Percentiles rank a stretch among this genome's conserved stretches.
Evolutionary conservation across 2,888 invertebrate species (phyloP).

Genomic region (Eristalinus aeneus): DNA sequence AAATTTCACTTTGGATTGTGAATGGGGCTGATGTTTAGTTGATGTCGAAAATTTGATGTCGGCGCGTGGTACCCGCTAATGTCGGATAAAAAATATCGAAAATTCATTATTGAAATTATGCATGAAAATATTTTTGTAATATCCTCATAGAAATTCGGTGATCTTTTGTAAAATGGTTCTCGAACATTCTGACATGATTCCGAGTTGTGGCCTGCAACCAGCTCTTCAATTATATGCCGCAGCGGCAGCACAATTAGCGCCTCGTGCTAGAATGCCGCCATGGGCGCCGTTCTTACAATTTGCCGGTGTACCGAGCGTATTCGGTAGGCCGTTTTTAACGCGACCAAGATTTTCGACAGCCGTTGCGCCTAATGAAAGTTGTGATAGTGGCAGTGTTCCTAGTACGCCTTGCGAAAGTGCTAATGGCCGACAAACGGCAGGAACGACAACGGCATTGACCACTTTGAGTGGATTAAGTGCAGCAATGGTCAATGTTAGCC

Average conservation of each 20-base stretch:
- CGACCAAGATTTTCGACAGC: slow-evolving; percentile 74
- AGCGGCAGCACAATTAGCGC: slow-evolving; percentile 83
- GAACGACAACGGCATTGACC: slow-evolving; percentile 52
- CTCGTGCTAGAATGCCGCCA: slow-evolving; percentile 82
- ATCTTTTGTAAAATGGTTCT: slow-evolving; percentile 83
- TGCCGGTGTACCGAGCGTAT: slow-evolving; percentile 80
- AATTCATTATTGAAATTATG: slow-evolving; percentile 5
- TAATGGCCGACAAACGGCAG: slow-evolving; percentile 40
- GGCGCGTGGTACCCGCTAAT: slow-evolving; percentile 30
- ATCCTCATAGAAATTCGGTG: slow-evolving; percentile 22
- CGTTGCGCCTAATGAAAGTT: slow-evolving; percentile 35
- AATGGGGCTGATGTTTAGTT: slow-evolving; percentile 37
- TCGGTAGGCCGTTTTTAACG: slow-evolving; percentile 76
- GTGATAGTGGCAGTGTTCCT: slow-evolving; percentile 46
- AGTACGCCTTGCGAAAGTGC: slow-evolving; percentile 37
- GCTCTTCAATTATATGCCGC: slow-evolving; percentile 87
- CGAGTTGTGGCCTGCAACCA: slow-evolving; percentile 85
- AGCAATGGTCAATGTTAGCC: slow-evolving; percentile 77
- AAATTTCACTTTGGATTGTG: slow-evolving; percentile 9
- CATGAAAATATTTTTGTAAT: slow-evolving; percentile 12
- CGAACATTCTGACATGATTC: slow-evolving; percentile 79
- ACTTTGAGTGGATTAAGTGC: slow-evolving; percentile 72
- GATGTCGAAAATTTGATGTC: slow-evolving; percentile 40
- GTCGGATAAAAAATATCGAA: not conserved
- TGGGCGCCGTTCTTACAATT: slow-evolving; percentile 84